Evolutionary conservation across 2,797 vertebrate genomes (phyloP), one percentile per base, ranked within the genome.

Genomic region (Varecia variegata): DNA sequence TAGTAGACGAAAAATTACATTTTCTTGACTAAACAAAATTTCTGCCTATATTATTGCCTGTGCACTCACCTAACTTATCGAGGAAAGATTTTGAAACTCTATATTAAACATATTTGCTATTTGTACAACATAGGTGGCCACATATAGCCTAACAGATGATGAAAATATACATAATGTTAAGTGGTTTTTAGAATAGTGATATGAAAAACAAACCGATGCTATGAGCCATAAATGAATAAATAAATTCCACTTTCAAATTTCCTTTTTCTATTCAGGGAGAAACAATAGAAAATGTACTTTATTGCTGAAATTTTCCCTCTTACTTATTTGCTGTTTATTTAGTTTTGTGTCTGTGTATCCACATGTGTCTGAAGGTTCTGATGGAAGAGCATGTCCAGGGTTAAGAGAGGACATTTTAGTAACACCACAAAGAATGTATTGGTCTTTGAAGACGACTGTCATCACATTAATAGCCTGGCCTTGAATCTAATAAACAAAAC

Each of bases 401-500:
- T 12, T 12, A 86, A 47, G 5, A 73, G 27, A 65, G 10, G 70
- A 13, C 0, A 43, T 60, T 82, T 92, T 47, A 79, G 9, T 79
- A n/a, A 85, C 56, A 43, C 0, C 47, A 56, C 32, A 90, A 17
- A 15, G 43, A 65, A 77, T 14, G 12, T 73, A 18, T 20, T 60
- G 9, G 3, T 73, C 60, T 87, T 94, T 88, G 21, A 80, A 54
- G 62, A n/a, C 79, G 27, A 68, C 14, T 89, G 14, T 23, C 40
- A 13, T 47, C 56, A 50, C 13, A 62, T 65, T 65, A 71, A 40
- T 25, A 92, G 17, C 35, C 25, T 95, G 76, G 4, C 38, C 43
- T 71, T 60, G 45, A 88, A 91, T 77, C 21, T 45, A 91, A 12
- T 38, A 83, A 70, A 93, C 86, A 85, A 91, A 85, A 67, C 35